These are phyloP conservation scores for Lordiphosa fenestrarum DNA, from an alignment of 2,888 invertebrate species.

Conservation along the genomic window DNA sequence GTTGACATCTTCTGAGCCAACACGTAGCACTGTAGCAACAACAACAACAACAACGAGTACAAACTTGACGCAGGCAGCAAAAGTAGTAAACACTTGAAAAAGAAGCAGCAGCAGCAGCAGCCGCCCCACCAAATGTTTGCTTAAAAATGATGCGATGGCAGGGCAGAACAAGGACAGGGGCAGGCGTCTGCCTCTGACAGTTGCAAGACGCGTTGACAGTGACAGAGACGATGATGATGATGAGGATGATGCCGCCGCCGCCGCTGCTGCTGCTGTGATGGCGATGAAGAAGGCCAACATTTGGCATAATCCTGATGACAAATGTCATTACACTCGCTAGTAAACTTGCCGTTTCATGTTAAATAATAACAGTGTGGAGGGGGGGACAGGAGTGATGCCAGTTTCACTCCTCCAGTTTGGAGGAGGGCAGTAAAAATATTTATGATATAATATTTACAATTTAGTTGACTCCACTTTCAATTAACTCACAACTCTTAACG, in stretches of 20 bases:
- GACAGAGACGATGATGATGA: conserved; percentile 62
- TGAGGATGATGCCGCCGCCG: conserved; percentile 14
- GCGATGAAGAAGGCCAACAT: conserved; percentile 23
- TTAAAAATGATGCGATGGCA: conserved; percentile 41
- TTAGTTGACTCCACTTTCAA: too few relatives aligned
- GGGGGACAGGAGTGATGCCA: too few relatives aligned
- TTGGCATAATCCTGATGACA: conserved; percentile 51
- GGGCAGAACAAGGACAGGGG: conserved; percentile 5
- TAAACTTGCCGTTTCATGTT: conserved; percentile 58
- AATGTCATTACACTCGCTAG: conserved; percentile 71
- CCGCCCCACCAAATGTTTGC: conserved; percentile 34
- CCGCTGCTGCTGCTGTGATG: conserved; percentile 9
- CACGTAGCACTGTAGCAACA: conserved; percentile 45
- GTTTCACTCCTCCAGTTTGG: too few relatives aligned
- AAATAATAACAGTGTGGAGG: background rate
- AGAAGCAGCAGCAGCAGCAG: conserved; percentile 11
- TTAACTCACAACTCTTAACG: too few relatives aligned
- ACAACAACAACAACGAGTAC: conserved; percentile 27
- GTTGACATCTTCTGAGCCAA: conserved; percentile 70
- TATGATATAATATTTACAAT: too few relatives aligned
- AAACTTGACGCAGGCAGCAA: conserved; percentile 18
- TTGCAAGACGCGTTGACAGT: conserved; percentile 62
- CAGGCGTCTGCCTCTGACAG: conserved; percentile 43
- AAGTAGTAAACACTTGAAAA: conserved; percentile 54
- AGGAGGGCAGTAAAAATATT: background rate